These are phyloP conservation scores for Micrasema longulum DNA, from an alignment of 1,140 invertebrate genomes.

Conservation along the genomic window DNA sequence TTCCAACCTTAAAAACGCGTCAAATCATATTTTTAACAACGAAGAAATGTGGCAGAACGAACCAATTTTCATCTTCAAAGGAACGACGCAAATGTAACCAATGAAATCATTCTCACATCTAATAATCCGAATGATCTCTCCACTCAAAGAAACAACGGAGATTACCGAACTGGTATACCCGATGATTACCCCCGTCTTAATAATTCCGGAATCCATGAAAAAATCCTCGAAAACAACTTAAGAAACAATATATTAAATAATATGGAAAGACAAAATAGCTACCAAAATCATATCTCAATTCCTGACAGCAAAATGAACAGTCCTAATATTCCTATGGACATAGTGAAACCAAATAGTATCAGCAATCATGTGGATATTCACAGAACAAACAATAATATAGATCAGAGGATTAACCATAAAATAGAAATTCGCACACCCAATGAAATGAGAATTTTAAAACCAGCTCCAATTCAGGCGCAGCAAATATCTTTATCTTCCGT, in stretches of 20 bases:
- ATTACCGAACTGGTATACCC: slow-evolving; percentile 39
- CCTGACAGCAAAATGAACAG: slow-evolving; percentile 43
- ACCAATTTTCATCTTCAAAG: slow-evolving; percentile 42
- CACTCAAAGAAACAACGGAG: slow-evolving; percentile 48
- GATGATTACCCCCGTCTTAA: slow-evolving; percentile 43
- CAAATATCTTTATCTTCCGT: slow-evolving; percentile 60
- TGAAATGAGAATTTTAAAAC: slow-evolving; percentile 64
- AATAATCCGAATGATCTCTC: slow-evolving; percentile 49
- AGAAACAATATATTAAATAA: slow-evolving; percentile 43
- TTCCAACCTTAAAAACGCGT: slow-evolving; percentile 45
- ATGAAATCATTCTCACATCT: slow-evolving; percentile 47
- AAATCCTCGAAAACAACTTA: slow-evolving; percentile 33
- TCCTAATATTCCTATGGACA: slow-evolving; percentile 29
- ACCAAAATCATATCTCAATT: slow-evolving; percentile 39
- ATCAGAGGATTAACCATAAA: slow-evolving; percentile 41
- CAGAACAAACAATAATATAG: slow-evolving; percentile 36
- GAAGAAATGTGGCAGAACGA: slow-evolving; percentile 12
- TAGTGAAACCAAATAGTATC: slow-evolving; percentile 33
- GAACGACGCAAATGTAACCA: slow-evolving; percentile 22
- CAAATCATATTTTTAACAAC: slow-evolving; percentile 45
- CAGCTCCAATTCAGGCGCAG: slow-evolving; percentile 60
- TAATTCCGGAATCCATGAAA: slow-evolving; percentile 47
- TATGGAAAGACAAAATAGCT: slow-evolving; percentile 44
- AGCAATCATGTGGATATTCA: slow-evolving; percentile 28
- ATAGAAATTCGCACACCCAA: slow-evolving; percentile 51